Conservation (phyloP, 2,888 invertebrate genomes). For the Atrina japonica region DNA sequence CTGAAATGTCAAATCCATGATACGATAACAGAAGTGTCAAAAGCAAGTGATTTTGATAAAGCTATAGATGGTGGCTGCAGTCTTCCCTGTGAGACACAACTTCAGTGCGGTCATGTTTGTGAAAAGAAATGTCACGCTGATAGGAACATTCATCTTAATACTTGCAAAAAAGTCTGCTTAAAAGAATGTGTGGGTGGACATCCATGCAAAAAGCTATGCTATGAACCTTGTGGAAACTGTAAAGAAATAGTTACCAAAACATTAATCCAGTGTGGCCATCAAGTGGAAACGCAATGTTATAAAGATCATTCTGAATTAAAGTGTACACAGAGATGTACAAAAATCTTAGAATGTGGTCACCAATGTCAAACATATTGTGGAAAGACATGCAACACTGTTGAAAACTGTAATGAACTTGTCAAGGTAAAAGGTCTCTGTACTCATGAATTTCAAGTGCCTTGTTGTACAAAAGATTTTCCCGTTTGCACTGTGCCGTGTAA, state of each 20-base stretch:
- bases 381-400: background rate
- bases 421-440: slow-evolving; percentile 7
- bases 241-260: slow-evolving; percentile 21
- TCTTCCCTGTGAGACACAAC: slow-evolving; percentile 1
- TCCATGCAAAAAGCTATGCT: slow-evolving; percentile 21
- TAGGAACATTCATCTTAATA: background rate
- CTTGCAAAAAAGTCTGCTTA: slow-evolving; percentile 5
- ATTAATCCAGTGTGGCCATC: slow-evolving; percentile 30
- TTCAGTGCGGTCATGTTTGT: slow-evolving; percentile 14
- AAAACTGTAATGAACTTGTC: slow-evolving; percentile 6
- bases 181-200: slow-evolving; percentile 18
- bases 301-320: background rate
- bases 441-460: slow-evolving; percentile 18
- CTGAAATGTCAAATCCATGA: slow-evolving; percentile 70
- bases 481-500: slow-evolving; percentile 64
- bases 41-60: background rate
- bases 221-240: slow-evolving; percentile 23
- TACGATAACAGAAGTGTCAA: background rate
- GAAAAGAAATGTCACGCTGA: slow-evolving; percentile 7
- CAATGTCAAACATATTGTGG: slow-evolving; percentile 23
- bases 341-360: slow-evolving; percentile 25
- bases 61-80: slow-evolving; percentile 4
- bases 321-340: slow-evolving; percentile 24
- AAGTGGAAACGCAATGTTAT: slow-evolving; percentile 15
- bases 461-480: slow-evolving; percentile 2